Base-by-base conservation (phyloP, 2,888 invertebrate genomes). In the Ephialtes manifestator region DNA sequence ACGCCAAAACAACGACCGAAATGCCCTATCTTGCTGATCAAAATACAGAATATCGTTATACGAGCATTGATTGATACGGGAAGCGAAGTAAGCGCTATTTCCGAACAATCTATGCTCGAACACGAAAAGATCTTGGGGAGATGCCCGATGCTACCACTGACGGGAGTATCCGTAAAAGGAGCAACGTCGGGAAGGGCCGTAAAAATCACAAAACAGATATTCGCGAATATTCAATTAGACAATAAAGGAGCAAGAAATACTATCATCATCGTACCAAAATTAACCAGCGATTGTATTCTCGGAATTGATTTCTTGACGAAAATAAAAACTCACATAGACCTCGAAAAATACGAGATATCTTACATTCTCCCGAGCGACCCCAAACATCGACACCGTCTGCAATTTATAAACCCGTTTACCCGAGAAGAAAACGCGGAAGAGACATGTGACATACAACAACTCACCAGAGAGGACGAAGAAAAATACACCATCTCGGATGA, bases 41-140 rank as follows among this genome's bases (percentile, higher is more conserved):
- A 0, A 2, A n/a, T 79, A 13, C 10, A 60, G 0, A 13, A 8
- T 0, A 31, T 46, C 0, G 8, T 35, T 0, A 55, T 72, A 1
- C 43, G 24, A 0, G 81, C 74, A 0, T 18, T 74, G 0, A 24
- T 74, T 0, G 81, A 81, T 4, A 81, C n/a, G n/a, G n/a, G n/a
- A n/a, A n/a, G n/a, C n/a, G n/a, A n/a, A n/a, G n/a, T n/a, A n/a
- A n/a, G n/a, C n/a, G n/a, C n/a, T n/a, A n/a, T n/a, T n/a, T n/a
- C n/a, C n/a, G 43, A 51, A 28, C 35, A 67, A 5, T 80, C 74
- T 11, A n/a, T n/a, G n/a, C n/a, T n/a, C n/a, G n/a, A n/a, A n/a
- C n/a, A n/a, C n/a, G n/a, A n/a, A n/a, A n/a, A n/a, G n/a, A n/a
- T n/a, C 55, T 46, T 80, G 1, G 10, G 1, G 3, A 20, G 13